Base-by-base conservation (phyloP, 2,888 invertebrate genomes). In the Orchesella flavescens region DNA sequence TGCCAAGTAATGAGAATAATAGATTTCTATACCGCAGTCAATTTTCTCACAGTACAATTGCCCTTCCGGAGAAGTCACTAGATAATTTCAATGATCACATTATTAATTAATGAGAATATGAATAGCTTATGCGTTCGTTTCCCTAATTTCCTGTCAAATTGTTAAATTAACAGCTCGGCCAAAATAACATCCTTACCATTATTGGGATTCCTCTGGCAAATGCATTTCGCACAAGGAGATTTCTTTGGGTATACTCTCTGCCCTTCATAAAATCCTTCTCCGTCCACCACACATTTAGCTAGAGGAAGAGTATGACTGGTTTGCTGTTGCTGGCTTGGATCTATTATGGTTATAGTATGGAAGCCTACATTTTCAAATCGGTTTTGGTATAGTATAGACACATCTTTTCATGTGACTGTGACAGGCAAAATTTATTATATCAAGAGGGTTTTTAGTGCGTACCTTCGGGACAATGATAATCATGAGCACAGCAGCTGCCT, bases 1-100 rank as follows among this genome's bases (percentile, higher is more conserved):
- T 55, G 87, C 87, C 12, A 88, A 66, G 65, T 88, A 55, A 57
- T 86, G 78, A 34, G 87, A 80, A 68, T 88, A 87, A 78, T 87
- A 87, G 21, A 88, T 86, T 71, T 88, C 87, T 21, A 87, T 86
- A 63, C 88, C 88, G 71, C 87, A 88, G 68, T 88, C 87, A 49
- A 87, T 83, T 68, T 86, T 82, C 73, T 87, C 86, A 76, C 88
- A 88, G 57, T 74, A 55, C 34, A 80, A 74, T 57, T 63, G 63
- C 23, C 80, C 80, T 59, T 80, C 80, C 21, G 74, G 68, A 19
- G 80, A 80, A 73, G 74, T 68, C n/a, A 57, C 80, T 80, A 53
- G 34, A 34, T 55, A 61, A 46, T 69, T 10, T 49, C 49, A 49
- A n/a, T n/a, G 7, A 34, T 34, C 34, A 34, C 7, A 34, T 34